Evolutionary conservation across 2,888 invertebrate species (phyloP), one percentile per base, ranked within the genome.

Genomic region (Ophraella communa): DNA sequence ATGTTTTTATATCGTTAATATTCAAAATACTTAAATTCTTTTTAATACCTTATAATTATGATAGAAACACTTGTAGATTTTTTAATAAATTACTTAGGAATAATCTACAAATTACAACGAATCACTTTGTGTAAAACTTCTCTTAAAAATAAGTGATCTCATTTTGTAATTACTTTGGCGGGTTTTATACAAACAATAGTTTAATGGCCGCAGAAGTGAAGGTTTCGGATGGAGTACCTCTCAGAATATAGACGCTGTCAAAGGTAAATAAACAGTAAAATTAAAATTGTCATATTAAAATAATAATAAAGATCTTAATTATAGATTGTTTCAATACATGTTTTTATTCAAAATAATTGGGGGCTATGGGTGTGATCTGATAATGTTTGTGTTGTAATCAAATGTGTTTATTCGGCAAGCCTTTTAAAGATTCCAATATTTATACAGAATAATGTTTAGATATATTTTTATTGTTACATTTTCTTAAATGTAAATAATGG

Each of bases 141-240:
- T 21, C 27, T 44, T 60, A 44, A 52, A 60, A 52, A 60, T 18
- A 14, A 18, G 1, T 14, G 7, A 42, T 23, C 18, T 52, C 44
- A 44, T 60, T 20, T 17, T 52, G 44, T 53, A 63, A 57, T 57
- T 55, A 62, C 65, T 68, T 72, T 72, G 72, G 72, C 70, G 72
- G 72, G 72, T 72, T 72, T 72, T 70, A 70, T 69, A 68, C 71
- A 72, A 72, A 70, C 68, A 71, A 69, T 69, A 67, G 71, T 70
- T 76, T 80, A 80, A 81, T 81, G 80, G 80, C 80, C 78, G 80
- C 78, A 80, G 78, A 77, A 77, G 78, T 76, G 79, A 75, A 76
- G 76, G 73, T 73, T 72, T 73, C 73, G 75, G 70, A 79, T 77
- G 78, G 76, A 76, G 74, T 75, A 76, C 71, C 73, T 67, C 71